Evolutionary conservation across 2,888 invertebrate species (phyloP).

Genomic region (Ichneumoninae sp.): DNA sequence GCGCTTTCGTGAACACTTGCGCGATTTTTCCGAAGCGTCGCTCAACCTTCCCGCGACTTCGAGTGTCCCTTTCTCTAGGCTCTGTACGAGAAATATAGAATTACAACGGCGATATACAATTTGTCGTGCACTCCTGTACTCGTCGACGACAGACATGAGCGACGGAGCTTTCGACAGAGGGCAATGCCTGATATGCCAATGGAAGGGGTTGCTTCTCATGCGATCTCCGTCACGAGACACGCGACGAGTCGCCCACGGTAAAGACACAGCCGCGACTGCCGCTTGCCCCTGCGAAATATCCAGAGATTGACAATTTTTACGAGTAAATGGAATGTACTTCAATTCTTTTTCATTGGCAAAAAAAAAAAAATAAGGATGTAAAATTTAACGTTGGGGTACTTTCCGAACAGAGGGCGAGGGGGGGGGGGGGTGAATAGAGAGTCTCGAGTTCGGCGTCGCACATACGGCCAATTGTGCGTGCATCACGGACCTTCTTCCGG

Average conservation of each 20-base stretch:
- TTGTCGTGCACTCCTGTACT: conserved; percentile 25
- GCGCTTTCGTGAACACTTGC: background rate
- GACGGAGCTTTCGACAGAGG: conserved; percentile 26
- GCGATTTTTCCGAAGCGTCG: background rate
- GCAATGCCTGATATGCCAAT: conserved; percentile 19
- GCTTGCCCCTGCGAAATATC: conserved; percentile 16
- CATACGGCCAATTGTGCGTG: conserved; percentile 77
- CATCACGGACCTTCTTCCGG: conserved; percentile 75
- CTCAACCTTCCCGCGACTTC: conserved; percentile 37
- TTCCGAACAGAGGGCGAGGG: conserved; percentile 39
- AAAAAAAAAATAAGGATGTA: background rate
- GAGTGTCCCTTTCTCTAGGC: conserved; percentile 23
- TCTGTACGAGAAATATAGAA: conserved; percentile 42
- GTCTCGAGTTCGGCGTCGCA: conserved; percentile 70
- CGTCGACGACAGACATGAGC: conserved; percentile 6
- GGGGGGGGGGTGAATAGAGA: conserved; percentile 42
- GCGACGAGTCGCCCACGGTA: conserved; percentile 43
- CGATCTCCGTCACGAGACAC: conserved; percentile 61
- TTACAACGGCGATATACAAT: background rate
- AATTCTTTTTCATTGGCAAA: background rate
- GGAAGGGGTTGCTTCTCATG: conserved; percentile 74
- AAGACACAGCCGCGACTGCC: conserved; percentile 13
- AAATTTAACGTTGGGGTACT: conserved; percentile 28
- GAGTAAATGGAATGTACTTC: background rate
- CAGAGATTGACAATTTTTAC: conserved; percentile 29